phyloP scores from a whole-genome alignment of 2,113 vertebrate genomes.

The Rhinoderma darwinii region DNA sequence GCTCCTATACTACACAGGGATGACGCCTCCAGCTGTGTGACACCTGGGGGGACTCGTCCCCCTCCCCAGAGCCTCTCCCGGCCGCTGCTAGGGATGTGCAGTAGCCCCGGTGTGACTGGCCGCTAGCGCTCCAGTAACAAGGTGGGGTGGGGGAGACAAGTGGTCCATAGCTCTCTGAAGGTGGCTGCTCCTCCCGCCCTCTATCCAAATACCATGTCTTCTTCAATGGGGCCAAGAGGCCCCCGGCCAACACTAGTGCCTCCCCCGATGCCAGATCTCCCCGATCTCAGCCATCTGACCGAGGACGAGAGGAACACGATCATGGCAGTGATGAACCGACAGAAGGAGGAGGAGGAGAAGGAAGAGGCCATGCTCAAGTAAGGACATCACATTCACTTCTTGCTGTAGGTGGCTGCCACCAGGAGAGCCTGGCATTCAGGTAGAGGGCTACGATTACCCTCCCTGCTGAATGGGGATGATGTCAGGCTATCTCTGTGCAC shows the following conservation, averaged over 20 bases:
- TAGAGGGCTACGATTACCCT: not conserved
- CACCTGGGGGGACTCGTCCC: conserved; percentile 39
- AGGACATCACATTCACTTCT: conserved; percentile 68
- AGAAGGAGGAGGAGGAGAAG: conserved; percentile 96
- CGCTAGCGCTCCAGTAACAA: conserved; percentile 17
- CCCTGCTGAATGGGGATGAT: not conserved
- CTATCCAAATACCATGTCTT: conserved; percentile 76
- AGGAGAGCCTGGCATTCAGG: not conserved
- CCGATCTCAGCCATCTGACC: conserved; percentile 98
- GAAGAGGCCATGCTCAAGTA: conserved; percentile 99
- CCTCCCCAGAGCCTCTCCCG: not conserved
- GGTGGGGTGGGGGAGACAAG: conserved; percentile 47
- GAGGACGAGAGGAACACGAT: conserved; percentile 97
- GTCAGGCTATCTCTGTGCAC: not conserved
- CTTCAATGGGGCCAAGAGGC: conserved; percentile 92
- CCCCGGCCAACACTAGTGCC: conserved; percentile 92
- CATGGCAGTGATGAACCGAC: conserved; percentile 98
- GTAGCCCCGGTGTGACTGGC: not conserved
- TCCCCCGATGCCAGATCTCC: conserved; percentile 90
- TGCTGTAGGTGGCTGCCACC: conserved; percentile 10
- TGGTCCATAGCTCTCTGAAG: conserved; percentile 48
- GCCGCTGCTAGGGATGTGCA: conserved; percentile 1
- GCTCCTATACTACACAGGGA: not conserved
- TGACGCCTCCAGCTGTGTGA: conserved; percentile 12
- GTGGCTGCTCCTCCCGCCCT: conserved; percentile 40